Evolutionary conservation across 2,888 invertebrate genomes (phyloP).

Genomic region (Spilosoma lubricipeda): DNA sequence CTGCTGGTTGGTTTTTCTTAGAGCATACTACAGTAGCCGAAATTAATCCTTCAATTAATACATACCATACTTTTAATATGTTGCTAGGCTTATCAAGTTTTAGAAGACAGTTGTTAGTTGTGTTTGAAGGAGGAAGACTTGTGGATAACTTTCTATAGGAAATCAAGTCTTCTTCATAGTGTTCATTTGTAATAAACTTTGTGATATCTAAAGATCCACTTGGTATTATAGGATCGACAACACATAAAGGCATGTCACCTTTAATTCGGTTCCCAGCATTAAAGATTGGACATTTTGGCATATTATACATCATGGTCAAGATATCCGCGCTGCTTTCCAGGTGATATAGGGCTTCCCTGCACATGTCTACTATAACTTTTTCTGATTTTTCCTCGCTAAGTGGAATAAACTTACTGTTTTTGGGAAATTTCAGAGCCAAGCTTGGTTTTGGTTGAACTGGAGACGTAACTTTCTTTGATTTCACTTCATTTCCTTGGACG

Average conservation of each 20-base stretch:
- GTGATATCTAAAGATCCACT: conserved; percentile 89
- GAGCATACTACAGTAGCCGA: conserved; percentile 94
- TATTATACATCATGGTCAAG: conserved; percentile 95
- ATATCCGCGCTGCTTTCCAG: conserved; percentile 95
- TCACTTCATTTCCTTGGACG: conserved; percentile 77
- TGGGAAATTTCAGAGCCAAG: conserved; percentile 77
- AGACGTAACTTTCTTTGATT: conserved; percentile 70
- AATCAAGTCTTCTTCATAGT: conserved; percentile 89
- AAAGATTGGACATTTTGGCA: conserved; percentile 97
- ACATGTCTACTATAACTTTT: conserved; percentile 86
- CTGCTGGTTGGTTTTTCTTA: conserved; percentile 94
- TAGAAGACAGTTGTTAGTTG: conserved; percentile 85
- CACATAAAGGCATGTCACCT: conserved; percentile 91
- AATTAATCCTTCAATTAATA: conserved; percentile 94
- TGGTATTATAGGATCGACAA: conserved; percentile 94
- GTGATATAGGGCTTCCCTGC: conserved; percentile 93
- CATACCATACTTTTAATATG: conserved; percentile 95
- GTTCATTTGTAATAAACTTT: conserved; percentile 89
- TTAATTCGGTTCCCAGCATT: conserved; percentile 95
- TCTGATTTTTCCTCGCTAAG: conserved; percentile 81
- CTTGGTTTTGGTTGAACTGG: conserved; percentile 74
- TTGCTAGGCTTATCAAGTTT: conserved; percentile 93
- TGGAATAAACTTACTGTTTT: conserved; percentile 82
- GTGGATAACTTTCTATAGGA: conserved; percentile 88
- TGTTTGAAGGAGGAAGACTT: conserved; percentile 79